Conservation (phyloP, 2,888 invertebrate genomes). For the Polylopha cassiicola region DNA sequence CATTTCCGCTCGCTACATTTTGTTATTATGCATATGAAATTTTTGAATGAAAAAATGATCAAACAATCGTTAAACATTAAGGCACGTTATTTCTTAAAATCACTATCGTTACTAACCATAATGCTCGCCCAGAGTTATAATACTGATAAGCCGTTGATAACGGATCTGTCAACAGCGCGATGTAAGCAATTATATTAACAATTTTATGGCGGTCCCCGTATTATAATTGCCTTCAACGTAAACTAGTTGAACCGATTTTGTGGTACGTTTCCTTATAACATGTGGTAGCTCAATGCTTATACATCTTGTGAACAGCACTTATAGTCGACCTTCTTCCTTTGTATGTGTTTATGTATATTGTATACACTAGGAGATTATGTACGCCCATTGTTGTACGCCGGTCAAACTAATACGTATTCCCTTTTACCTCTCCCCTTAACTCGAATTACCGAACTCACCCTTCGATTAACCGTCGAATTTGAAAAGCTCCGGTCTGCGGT, state of each 20-base stretch:
- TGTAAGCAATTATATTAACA: slow-evolving; percentile 25
- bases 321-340: neutral
- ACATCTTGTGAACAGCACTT: slow-evolving; percentile 1
- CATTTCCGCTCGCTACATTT: slow-evolving; percentile 17
- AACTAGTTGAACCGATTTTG: neutral
- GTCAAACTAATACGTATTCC: slow-evolving; percentile 17
- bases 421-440: slow-evolving; percentile 2
- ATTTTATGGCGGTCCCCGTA: slow-evolving; percentile 16
- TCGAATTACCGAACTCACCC: slow-evolving; percentile 23
- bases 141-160: slow-evolving; percentile 30
- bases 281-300: neutral
- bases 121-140: slow-evolving; percentile 23
- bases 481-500: slow-evolving; percentile 24
- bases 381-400: slow-evolving; percentile 14
- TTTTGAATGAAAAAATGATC: neutral
- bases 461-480: slow-evolving; percentile 27
- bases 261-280: neutral
- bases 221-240: slow-evolving; percentile 13
- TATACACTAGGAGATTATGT: slow-evolving; percentile 9
- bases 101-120: slow-evolving; percentile 20
- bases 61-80: slow-evolving; percentile 9
- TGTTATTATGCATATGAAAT: slow-evolving; percentile 4
- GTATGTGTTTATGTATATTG: slow-evolving; percentile 6
- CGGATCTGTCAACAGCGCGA: slow-evolving; percentile 25
- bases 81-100: slow-evolving; percentile 22